Evolutionary conservation across 2,797 vertebrate species (phyloP), one percentile per base, ranked within the genome.

Genomic region (Margarornis squamiger): DNA sequence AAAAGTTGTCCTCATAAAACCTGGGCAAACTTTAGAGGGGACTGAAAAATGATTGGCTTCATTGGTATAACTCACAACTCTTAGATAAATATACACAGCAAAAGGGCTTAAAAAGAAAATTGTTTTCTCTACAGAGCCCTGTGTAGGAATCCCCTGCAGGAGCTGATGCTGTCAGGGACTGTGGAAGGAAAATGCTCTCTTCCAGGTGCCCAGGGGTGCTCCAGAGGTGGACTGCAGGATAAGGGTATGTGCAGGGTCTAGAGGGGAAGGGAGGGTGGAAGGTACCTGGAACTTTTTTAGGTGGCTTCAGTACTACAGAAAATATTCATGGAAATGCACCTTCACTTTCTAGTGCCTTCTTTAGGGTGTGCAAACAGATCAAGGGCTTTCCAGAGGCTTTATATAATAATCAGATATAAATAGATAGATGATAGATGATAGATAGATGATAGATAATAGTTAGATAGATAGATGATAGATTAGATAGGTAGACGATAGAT

Each of bases 1-100:
- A 85, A 51, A 61, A 73, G 36, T 1, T 86, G 78, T 85, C 87
- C 92, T 91, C 23, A 41, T 76, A 72, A 88, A 95, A 90, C 67
- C 82, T 76, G 75, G 52, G 88, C 67, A 66, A 84, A 73, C 18
- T 74, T 88, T 20, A 59, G 71, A 92, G 26, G 18, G 14, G 39
- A 24, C 36, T 94, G 74, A 57, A 70, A 81, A 82, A 48, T 66
- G 9, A 34, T 59, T 66, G 29, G 63, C 55, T 73, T 30, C 38
- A 1, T 18, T 70, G 76, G 66, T 46, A 5, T 38, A 86, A 51
- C 34, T 86, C 29, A 39, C 7, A 6, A 74, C 49, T 27, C 27
- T 68, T 52, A 52, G 62, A 58, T 61, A 65, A 94, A 92, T 81
- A 77, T 2, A 77, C 55, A 41, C 36, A n/a, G 63, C 34, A 55